These are phyloP conservation scores for Trichonephila inaurata DNA, from an alignment of 1,140 invertebrate genomes.

Conservation along the genomic window DNA sequence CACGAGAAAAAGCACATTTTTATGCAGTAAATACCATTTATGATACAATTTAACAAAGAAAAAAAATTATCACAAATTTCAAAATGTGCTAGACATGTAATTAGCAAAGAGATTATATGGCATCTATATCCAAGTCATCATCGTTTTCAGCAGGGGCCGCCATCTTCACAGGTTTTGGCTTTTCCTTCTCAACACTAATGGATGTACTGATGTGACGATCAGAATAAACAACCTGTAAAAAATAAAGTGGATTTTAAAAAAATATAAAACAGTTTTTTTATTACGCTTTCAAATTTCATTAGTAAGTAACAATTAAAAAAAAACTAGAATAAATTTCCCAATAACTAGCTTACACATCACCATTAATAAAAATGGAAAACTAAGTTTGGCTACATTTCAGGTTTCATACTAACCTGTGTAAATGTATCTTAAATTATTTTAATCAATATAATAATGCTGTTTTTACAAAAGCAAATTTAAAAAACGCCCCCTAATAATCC, in stretches of 20 bases:
- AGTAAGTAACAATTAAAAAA: too few relatives aligned
- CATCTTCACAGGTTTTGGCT: conserved; percentile 79
- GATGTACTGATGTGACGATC: conserved; percentile 89
- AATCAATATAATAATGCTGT: too few relatives aligned
- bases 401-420: too few relatives aligned
- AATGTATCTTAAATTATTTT: too few relatives aligned
- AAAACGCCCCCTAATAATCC: too few relatives aligned
- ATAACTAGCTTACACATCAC: too few relatives aligned
- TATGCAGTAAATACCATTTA: conserved; percentile 29
- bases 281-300: background rate
- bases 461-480: too few relatives aligned
- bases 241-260: background rate
- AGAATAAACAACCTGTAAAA: conserved; percentile 90
- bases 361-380: too few relatives aligned
- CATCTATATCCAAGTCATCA: conserved; percentile 92
- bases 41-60: conserved; percentile 70
- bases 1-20: conserved; percentile 65
- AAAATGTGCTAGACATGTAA: conserved; percentile 75
- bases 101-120: conserved; percentile 86
- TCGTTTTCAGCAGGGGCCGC: conserved; percentile 81
- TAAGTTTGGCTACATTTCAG: too few relatives aligned
- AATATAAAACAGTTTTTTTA: background rate
- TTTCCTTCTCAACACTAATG: conserved; percentile 84
- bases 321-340: too few relatives aligned
- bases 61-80: conserved; percentile 70